These are phyloP conservation scores for Spinus pinus DNA, from an alignment of 2,797 vertebrate species.

Conservation along the genomic window DNA sequence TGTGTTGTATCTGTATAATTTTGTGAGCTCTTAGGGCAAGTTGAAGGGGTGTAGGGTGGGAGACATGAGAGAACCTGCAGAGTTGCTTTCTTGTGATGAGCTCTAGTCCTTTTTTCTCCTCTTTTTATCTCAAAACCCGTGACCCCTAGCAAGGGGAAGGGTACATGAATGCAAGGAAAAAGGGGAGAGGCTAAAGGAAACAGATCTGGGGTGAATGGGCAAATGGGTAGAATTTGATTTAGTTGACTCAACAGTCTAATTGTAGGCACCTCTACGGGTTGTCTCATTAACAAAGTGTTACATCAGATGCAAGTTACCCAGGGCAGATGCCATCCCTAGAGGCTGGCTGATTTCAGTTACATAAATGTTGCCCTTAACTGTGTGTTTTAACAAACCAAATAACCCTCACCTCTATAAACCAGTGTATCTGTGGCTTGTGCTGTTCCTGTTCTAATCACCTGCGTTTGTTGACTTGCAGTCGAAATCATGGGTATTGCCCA, in stretches of 20 bases:
- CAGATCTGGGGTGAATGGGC: no score
- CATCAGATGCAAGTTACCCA: neutral
- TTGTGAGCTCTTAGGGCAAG: neutral
- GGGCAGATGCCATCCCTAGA: neutral
- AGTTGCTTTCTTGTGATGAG: neutral
- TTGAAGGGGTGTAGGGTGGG: no score
- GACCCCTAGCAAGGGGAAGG: neutral
- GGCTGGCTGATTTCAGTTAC: neutral
- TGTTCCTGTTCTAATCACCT: neutral
- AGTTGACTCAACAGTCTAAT: neutral
- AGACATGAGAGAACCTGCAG: neutral
- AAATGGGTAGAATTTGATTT: neutral
- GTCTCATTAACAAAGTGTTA: neutral
- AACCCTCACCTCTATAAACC: neutral
- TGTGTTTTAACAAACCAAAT: neutral
- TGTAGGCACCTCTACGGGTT: neutral
- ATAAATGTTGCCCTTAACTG: neutral
- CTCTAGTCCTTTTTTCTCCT: neutral
- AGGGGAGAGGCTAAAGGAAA: neutral
- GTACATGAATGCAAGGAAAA: neutral
- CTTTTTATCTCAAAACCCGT: neutral
- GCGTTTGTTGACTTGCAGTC: neutral
- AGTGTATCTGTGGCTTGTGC: neutral
- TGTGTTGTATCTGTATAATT: neutral
- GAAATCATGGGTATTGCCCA: accelerated